phyloP scores from a whole-genome alignment of 2,888 invertebrate species.

The Thereva nobilitata region DNA sequence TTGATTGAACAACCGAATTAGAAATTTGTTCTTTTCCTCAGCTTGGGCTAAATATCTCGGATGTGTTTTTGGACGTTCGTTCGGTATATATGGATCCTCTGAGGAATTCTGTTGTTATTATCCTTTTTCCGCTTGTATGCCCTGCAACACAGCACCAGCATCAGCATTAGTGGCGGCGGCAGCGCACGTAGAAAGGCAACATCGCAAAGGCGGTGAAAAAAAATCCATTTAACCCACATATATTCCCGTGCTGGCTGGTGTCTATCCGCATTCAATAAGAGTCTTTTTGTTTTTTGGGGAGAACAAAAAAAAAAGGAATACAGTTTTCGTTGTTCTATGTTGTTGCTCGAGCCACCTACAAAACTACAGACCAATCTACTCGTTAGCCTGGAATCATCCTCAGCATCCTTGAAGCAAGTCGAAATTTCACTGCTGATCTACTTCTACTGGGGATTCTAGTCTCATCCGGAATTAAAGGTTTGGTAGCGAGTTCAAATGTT shows the following conservation, averaged over 20 bases:
- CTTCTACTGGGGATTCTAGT: slow-evolving; percentile 13
- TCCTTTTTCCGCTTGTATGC: slow-evolving; percentile 14
- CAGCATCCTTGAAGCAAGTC: slow-evolving; percentile 15
- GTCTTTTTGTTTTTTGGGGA: not conserved
- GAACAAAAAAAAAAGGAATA: not conserved
- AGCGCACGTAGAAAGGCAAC: no score
- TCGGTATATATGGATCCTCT: no score
- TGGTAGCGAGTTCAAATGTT: slow-evolving; percentile 2
- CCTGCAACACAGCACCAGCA: not conserved
- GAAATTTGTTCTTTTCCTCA: slow-evolving; percentile 30
- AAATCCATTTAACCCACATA: slow-evolving; percentile 1
- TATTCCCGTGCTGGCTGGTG: slow-evolving; percentile 1
- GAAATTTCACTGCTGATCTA: slow-evolving; percentile 25
- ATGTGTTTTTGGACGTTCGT: not conserved
- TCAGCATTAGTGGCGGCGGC: no score
- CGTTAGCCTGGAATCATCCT: not conserved
- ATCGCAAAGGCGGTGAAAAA: no score
- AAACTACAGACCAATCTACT: not conserved
- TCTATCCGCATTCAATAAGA: slow-evolving; percentile 12
- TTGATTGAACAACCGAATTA: slow-evolving; percentile 42
- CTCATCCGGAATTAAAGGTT: slow-evolving; percentile 28
- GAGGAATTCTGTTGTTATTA: not conserved
- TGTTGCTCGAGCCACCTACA: not conserved
- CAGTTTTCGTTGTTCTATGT: not conserved
- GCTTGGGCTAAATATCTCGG: slow-evolving; percentile 5